Conservation (phyloP, 2,113 vertebrate species). For the Conger conger region DNA sequence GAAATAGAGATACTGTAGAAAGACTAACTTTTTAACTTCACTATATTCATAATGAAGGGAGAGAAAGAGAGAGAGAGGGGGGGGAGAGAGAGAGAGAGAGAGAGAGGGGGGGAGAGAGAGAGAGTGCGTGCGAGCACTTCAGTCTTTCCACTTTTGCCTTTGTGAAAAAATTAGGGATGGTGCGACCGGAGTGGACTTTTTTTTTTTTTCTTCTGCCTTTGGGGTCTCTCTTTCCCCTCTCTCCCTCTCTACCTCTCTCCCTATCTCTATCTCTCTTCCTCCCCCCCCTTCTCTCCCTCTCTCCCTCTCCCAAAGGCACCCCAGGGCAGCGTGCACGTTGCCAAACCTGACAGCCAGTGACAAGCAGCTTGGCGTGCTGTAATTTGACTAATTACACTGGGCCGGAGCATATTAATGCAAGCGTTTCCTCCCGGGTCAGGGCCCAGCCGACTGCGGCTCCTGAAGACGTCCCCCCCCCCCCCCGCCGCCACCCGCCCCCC, state of each 20-base stretch:
- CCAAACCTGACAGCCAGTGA: conserved; percentile 93
- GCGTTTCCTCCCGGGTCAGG: conserved; percentile 96
- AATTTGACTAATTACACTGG: conserved; percentile 99
- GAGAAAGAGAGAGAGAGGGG: no score
- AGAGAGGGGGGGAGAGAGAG: not conserved
- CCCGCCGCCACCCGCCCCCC: conserved; percentile 4
- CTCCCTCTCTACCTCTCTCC: not conserved
- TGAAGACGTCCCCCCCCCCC: conserved; percentile 70
- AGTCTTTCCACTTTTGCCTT: conserved; percentile 40
- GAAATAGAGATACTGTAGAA: no score
- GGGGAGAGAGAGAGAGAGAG: no score
- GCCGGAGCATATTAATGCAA: conserved; percentile 99
- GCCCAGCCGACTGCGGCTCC: conserved; percentile 84
- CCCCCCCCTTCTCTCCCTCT: not conserved
- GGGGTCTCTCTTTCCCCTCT: conserved; percentile 77
- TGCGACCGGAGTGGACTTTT: conserved; percentile 62
- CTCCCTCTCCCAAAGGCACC: conserved; percentile 74
- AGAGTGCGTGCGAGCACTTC: not conserved
- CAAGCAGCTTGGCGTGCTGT: conserved; percentile 89
- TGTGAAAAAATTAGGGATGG: conserved; percentile 59
- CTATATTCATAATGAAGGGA: no score
- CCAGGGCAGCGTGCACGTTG: conserved; percentile 74
- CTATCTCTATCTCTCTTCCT: no score
- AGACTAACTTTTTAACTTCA: no score
- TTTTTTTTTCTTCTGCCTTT: conserved; percentile 50